Conservation (phyloP, 2,797 vertebrate species). For the Oreochromis grahami region DNA sequence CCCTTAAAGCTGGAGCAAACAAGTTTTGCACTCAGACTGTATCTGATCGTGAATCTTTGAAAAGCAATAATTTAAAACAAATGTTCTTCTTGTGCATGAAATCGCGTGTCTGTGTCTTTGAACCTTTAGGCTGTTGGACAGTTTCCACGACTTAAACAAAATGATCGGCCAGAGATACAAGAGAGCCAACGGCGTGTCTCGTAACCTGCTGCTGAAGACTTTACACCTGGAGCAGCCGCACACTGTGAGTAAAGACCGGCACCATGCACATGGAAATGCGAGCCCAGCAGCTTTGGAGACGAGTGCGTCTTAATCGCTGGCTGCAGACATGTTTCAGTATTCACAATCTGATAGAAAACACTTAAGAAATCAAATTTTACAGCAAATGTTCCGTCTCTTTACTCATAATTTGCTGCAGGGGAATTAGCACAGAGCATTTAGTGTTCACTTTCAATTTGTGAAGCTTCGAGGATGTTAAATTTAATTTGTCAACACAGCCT, state of each 20-base stretch:
- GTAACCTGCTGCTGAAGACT: constrained; percentile 67
- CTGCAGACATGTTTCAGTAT: neutral
- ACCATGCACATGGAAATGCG: neutral
- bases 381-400: neutral
- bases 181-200: constrained; percentile 57
- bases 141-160: constrained; percentile 77
- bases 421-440: neutral
- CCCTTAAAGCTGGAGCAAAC: neutral
- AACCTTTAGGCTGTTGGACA: constrained; percentile 65
- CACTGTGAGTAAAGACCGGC: constrained; percentile 52
- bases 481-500: neutral
- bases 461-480: neutral
- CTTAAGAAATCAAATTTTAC: neutral
- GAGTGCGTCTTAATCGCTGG: neutral
- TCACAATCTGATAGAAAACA: neutral
- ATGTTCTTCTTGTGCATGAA: neutral
- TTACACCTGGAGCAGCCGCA: constrained; percentile 49
- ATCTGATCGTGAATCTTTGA: neutral
- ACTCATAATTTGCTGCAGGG: neutral
- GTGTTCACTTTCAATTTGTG: neutral
- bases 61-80: neutral
- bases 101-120: neutral
- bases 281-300: neutral
- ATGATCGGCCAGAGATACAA: constrained; percentile 74
- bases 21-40: neutral